Percentiles rank a stretch among this genome's conserved stretches.
Evolutionary conservation across 2,888 invertebrate genomes (phyloP).

Genomic region (Chrysodeixis includens): DNA sequence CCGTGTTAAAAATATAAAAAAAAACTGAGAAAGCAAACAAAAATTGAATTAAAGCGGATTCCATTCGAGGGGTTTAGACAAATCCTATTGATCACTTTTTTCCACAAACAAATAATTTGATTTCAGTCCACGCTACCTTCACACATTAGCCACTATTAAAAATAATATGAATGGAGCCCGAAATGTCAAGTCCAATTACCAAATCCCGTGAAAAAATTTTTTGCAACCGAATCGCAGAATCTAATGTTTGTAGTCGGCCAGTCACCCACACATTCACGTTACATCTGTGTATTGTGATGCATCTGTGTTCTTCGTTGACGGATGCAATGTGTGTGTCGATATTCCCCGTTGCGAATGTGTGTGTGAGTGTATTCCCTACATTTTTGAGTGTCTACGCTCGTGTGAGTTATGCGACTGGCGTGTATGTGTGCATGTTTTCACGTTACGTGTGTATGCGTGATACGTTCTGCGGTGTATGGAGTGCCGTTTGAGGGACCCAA

Average conservation of each 20-base stretch:
- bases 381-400: slow-evolving; percentile 44
- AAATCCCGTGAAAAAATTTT: slow-evolving; percentile 14
- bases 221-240: slow-evolving; percentile 16
- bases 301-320: slow-evolving; percentile 28
- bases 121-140: neutral
- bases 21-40: too few relatives aligned
- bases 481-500: slow-evolving; percentile 68
- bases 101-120: neutral
- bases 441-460: slow-evolving; percentile 38
- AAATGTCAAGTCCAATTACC: slow-evolving; percentile 10
- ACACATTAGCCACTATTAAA: neutral
- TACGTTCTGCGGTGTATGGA: slow-evolving; percentile 61
- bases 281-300: slow-evolving; percentile 57
- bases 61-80: too few relatives aligned
- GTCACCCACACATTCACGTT: slow-evolving; percentile 55
- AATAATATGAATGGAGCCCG: neutral
- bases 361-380: slow-evolving; percentile 39
- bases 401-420: slow-evolving; percentile 15
- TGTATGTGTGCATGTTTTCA: slow-evolving; percentile 27
- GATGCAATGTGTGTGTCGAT: slow-evolving; percentile 52
- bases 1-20: too few relatives aligned
- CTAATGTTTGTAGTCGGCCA: slow-evolving; percentile 45
- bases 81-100: too few relatives aligned
- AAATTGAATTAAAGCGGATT: too few relatives aligned
- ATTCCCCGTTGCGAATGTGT: slow-evolving; percentile 40